Percentiles rank a stretch among this genome's conserved stretches.
Evolutionary conservation across 2,888 invertebrate genomes (phyloP).

Genomic region (Patella caerulea): DNA sequence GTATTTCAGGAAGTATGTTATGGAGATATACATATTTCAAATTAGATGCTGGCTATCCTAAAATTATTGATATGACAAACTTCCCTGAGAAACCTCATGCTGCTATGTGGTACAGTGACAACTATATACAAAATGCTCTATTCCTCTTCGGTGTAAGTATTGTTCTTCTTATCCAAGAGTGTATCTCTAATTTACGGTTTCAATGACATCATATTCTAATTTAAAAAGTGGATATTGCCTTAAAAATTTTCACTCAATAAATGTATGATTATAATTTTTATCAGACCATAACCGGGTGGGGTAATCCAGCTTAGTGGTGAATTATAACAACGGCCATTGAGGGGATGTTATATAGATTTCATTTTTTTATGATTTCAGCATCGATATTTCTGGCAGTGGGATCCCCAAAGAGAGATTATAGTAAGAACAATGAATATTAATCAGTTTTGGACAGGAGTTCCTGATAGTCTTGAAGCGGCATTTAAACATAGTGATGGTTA

Average conservation of each 20-base stretch:
- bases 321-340: no score
- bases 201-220: no score
- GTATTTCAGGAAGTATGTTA: constrained; percentile 45
- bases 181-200: no score
- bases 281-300: no score
- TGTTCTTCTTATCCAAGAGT: not conserved
- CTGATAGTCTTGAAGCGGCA: constrained; percentile 41
- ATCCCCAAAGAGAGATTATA: constrained; percentile 35
- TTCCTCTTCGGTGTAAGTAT: constrained; percentile 59
- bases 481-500: constrained; percentile 38
- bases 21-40: constrained; percentile 59
- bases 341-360: no score
- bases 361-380: constrained; percentile 39
- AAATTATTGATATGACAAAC: constrained; percentile 26
- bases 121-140: constrained; percentile 45
- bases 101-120: constrained; percentile 47
- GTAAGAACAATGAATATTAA: constrained; percentile 28
- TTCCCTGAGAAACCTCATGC: constrained; percentile 50
- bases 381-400: constrained; percentile 50
- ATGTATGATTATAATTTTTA: no score
- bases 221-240: no score
- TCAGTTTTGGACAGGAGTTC: constrained; percentile 47
- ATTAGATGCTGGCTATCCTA: constrained; percentile 48
- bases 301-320: no score
- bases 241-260: no score